A percentile compares a stretch with the other conserved stretches of the same genome.
Conservation (phyloP, 2,113 vertebrate genomes). For the Sigmodon hispidus region DNA sequence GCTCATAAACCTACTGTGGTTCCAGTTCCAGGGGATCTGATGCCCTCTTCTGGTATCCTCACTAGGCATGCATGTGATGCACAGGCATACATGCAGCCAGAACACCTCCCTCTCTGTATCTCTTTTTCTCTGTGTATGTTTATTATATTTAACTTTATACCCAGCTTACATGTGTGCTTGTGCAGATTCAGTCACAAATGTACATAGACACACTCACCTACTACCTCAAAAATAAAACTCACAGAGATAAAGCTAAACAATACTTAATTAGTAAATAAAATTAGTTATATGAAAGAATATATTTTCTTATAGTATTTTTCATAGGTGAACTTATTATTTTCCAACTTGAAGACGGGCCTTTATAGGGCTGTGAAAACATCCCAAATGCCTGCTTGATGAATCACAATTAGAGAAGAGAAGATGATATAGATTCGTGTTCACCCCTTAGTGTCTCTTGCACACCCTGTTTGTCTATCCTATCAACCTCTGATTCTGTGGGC, state of each 20-base stretch:
- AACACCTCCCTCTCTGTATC: background rate
- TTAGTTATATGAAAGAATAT: background rate
- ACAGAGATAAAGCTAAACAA: background rate
- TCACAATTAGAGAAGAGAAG: background rate
- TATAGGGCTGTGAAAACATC: background rate
- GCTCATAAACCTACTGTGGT: background rate
- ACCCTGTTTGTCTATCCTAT: background rate
- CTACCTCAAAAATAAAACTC: background rate
- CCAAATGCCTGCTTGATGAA: background rate
- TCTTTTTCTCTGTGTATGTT: background rate
- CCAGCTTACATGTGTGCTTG: background rate
- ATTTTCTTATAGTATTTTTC: background rate
- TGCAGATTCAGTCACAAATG: background rate
- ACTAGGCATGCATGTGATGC: background rate
- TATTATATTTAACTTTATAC: background rate
- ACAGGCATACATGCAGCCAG: background rate
- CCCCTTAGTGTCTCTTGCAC: rapidly evolving
- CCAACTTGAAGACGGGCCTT: background rate
- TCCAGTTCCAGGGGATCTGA: background rate
- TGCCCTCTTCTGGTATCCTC: background rate
- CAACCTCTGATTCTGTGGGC: background rate
- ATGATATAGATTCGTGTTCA: background rate
- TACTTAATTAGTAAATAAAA: background rate
- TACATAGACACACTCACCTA: background rate
- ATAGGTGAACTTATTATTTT: background rate